These are phyloP conservation scores for Zygothrica quintamaculata DNA, from an alignment of 2,888 invertebrate genomes.

Conservation along the genomic window DNA sequence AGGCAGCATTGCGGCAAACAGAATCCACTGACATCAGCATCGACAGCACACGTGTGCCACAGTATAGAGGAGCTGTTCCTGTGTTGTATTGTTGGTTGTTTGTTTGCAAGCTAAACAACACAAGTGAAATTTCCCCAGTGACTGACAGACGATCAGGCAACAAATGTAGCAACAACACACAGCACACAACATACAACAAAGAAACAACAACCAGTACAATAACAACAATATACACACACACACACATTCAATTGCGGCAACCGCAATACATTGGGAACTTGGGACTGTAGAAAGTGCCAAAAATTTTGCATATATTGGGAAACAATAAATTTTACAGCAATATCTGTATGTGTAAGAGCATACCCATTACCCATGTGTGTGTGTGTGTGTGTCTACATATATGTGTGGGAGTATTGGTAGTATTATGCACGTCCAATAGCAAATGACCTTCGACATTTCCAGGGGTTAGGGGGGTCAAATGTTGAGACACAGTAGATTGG, in stretches of 20 bases:
- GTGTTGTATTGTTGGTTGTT: conserved; percentile 26
- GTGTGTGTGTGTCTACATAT: conserved; percentile 15
- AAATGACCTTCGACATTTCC: conserved; percentile 68
- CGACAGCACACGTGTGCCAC: conserved; percentile 56
- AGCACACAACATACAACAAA: too few relatives aligned
- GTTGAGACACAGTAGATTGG: too few relatives aligned
- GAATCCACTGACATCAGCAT: conserved; percentile 59
- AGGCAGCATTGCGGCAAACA: conserved; percentile 56
- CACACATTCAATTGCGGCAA: conserved; percentile 68
- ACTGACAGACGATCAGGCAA: conserved; percentile 71
- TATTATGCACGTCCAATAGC: conserved; percentile 49
- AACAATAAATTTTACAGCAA: conserved; percentile 74
- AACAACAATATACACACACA: conserved; percentile 19
- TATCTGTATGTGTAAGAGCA: conserved; percentile 37
- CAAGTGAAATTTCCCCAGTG: conserved; percentile 74
- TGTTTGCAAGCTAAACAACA: conserved; percentile 40
- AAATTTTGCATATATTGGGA: conserved; percentile 77
- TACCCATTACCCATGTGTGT: conserved; percentile 18
- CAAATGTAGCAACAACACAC: conserved; percentile 51
- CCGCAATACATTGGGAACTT: conserved; percentile 60
- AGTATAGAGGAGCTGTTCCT: conserved; percentile 31
- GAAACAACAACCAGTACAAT: conserved; percentile 1
- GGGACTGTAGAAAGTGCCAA: conserved; percentile 46
- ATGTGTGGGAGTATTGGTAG: conserved; percentile 2
- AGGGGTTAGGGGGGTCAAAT: conserved; percentile 9